Percentiles rank a stretch among this genome's conserved stretches.
Evolutionary conservation across 2,113 vertebrate genomes (phyloP).

Genomic region (Eubucco bourcierii): DNA sequence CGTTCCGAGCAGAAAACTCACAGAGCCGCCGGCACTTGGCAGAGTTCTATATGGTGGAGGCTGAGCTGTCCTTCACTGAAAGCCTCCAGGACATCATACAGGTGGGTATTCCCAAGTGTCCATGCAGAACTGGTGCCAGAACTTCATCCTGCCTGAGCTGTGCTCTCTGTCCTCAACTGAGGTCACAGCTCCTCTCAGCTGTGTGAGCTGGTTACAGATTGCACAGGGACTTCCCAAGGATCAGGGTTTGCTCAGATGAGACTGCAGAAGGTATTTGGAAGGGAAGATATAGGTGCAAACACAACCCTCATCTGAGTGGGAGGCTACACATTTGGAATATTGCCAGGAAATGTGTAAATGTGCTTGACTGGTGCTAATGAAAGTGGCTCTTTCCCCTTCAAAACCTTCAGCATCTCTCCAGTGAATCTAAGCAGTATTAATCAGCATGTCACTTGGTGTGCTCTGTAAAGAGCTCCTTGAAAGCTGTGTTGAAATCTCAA

Average conservation of each 20-base stretch:
- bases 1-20: conserved; percentile 94
- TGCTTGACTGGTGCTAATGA: background rate
- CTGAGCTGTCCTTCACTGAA: conserved; percentile 89
- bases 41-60: conserved; percentile 98
- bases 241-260: background rate
- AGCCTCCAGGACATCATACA: conserved; percentile 88
- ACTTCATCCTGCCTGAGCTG: background rate
- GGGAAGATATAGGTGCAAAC: background rate
- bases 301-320: background rate
- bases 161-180: background rate
- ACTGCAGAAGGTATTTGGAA: background rate
- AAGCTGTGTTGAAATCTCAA: background rate
- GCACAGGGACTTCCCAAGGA: background rate
- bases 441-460: background rate
- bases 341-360: background rate
- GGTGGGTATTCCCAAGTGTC: conserved; percentile 68
- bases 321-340: background rate
- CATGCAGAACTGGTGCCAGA: background rate
- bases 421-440: background rate
- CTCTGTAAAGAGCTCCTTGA: background rate
- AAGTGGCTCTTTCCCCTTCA: background rate
- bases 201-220: background rate
- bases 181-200: background rate
- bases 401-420: background rate
- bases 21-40: conserved; percentile 93